Evolutionary conservation across 2,113 vertebrate genomes (phyloP).

Genomic region (Bubo bubo): DNA sequence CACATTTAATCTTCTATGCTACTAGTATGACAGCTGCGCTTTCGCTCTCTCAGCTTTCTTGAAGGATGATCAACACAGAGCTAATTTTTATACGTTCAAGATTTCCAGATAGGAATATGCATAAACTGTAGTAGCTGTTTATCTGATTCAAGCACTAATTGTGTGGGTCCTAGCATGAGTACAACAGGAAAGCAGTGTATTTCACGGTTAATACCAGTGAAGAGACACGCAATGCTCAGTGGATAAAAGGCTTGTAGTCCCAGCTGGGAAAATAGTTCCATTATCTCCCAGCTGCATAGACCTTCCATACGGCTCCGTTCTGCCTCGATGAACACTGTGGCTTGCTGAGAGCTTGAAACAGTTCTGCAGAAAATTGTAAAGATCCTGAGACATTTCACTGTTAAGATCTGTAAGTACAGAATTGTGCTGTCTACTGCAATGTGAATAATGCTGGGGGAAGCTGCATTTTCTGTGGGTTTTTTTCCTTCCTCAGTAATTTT

Average conservation of each 20-base stretch:
- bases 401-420: conserved; percentile 74
- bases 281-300: conserved; percentile 76
- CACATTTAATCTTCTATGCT: conserved; percentile 65
- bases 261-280: conserved; percentile 76
- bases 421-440: conserved; percentile 52
- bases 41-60: conserved; percentile 8
- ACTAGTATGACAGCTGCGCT: conserved; percentile 52
- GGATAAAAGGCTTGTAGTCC: conserved; percentile 75
- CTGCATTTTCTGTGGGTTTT: background rate
- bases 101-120: conserved; percentile 38
- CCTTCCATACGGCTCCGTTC: conserved; percentile 77
- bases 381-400: conserved; percentile 62
- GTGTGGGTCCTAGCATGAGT: conserved; percentile 50
- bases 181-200: conserved; percentile 39
- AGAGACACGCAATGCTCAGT: conserved; percentile 60
- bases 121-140: conserved; percentile 12
- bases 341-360: conserved; percentile 65
- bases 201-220: conserved; percentile 35
- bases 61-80: conserved; percentile 39
- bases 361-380: conserved; percentile 65
- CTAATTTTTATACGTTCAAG: background rate
- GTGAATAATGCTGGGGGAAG: conserved; percentile 27
- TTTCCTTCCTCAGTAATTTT: background rate
- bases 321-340: conserved; percentile 80
- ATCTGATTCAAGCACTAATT: conserved; percentile 55